Conservation (phyloP, 2,888 invertebrate species). For the Zaprionus obscuricornis region DNA sequence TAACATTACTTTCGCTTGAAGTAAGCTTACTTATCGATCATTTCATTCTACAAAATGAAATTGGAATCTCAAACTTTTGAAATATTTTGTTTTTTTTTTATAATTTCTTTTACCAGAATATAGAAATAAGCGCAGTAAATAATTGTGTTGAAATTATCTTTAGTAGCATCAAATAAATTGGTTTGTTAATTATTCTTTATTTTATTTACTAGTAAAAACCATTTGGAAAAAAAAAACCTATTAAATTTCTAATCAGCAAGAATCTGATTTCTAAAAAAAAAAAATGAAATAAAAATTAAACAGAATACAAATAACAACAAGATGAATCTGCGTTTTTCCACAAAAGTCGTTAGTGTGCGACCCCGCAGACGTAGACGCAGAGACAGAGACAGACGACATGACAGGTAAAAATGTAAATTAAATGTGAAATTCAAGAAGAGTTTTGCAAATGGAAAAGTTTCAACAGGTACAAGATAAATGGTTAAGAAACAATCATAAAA, state of each 20-base stretch:
- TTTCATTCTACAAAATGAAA: background rate
- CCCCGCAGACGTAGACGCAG: background rate
- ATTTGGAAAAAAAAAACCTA: too few species aligned
- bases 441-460: constrained; percentile 23
- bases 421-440: constrained; percentile 20
- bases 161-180: too few species aligned
- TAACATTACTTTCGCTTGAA: too few species aligned
- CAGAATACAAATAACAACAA: constrained; percentile 4
- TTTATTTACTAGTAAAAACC: too few species aligned
- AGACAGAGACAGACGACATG: too few species aligned
- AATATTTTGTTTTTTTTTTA: too few species aligned
- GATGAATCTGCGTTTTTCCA: constrained; percentile 36
- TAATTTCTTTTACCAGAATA: too few species aligned
- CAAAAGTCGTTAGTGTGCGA: constrained; percentile 20
- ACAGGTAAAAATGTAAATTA: constrained; percentile 35
- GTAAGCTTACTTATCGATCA: constrained; percentile 29
- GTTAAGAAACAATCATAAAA: constrained; percentile 24
- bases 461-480: constrained; percentile 18
- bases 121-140: too few species aligned
- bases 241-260: background rate
- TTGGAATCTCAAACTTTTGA: too few species aligned
- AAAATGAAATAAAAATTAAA: background rate
- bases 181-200: too few species aligned
- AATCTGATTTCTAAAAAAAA: background rate
- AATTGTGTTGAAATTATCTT: too few species aligned